Evolutionary conservation across 1,140 invertebrate genomes (phyloP), one percentile per base, ranked within the genome.

Genomic region (Pemphigus obesinymphae): DNA sequence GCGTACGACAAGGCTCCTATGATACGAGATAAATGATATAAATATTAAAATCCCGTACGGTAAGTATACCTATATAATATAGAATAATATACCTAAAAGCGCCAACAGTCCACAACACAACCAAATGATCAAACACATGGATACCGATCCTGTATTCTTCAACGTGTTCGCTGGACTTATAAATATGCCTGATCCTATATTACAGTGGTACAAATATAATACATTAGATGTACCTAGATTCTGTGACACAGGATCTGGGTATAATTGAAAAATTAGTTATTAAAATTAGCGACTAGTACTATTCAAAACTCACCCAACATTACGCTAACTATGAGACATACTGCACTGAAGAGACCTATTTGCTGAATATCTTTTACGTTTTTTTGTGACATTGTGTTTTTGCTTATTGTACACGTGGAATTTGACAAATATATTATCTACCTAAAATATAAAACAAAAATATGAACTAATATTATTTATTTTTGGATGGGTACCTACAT

Each of bases 151-250:
- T 1, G 94, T 92, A 85, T 93, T 89, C 83, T 91, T 86, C 4
- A 97, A 87, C 3, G 96, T 94, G 31, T 92, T 93, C 45, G 93
- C 91, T 0, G 96, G 95, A 0, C 94, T 95, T 2, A 97, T 91
- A 85, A 97, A 97, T 72, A 97, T 97, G 48, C 96, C 96, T 20
- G 94, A 96, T 53, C 95, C 92, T 92, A 45, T n/a, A n/a, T n/a
- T n/a, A n/a, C n/a, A n/a, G n/a, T n/a, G n/a, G n/a, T n/a, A n/a
- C n/a, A n/a, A n/a, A n/a, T n/a, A n/a, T n/a, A n/a, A n/a, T n/a
- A n/a, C n/a, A n/a, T n/a, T n/a, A n/a, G n/a, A n/a, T n/a, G n/a
- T n/a, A n/a, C n/a, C n/a, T n/a, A n/a, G n/a, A n/a, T n/a, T n/a
- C n/a, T n/a, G n/a, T n/a, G 11, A 7, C 40, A n/a, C n/a, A n/a